phyloP scores from a whole-genome alignment of 2,113 vertebrate genomes.

The Pongo pygmaeus region DNA sequence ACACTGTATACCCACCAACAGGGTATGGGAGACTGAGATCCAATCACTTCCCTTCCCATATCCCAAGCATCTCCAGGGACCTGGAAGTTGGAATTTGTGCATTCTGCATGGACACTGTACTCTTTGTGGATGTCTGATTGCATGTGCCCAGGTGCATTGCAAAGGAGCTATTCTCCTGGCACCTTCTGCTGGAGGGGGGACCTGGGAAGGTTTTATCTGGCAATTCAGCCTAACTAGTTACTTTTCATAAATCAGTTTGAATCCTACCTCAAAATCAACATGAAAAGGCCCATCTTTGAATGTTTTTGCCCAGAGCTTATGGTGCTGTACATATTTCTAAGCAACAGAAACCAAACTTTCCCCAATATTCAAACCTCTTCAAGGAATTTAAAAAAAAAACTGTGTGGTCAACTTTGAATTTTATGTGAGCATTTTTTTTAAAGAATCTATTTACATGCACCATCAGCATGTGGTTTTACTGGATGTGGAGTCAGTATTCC shows the following conservation, averaged over 20 bases:
- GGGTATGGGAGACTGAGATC: not conserved
- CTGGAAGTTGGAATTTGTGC: not conserved
- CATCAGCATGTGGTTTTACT: not conserved
- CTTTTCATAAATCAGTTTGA: not conserved
- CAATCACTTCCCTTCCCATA: not conserved
- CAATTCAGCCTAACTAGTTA: not conserved
- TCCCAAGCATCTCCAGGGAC: not conserved
- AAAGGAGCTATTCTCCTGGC: not conserved
- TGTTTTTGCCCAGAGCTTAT: not conserved
- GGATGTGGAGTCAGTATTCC: not conserved
- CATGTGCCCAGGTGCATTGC: not conserved
- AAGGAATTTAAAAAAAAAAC: not conserved
- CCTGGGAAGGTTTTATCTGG: not conserved
- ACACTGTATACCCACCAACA: not conserved
- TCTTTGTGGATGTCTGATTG: not conserved
- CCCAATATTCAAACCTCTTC: not conserved
- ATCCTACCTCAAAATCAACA: not conserved
- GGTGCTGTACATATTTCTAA: not conserved
- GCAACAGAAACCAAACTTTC: not conserved
- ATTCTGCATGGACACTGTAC: not conserved
- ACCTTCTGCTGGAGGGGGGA: not conserved
- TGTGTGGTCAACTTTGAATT: not conserved
- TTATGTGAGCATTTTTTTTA: not conserved
- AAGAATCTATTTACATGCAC: not conserved
- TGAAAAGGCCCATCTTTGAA: not conserved